Percentiles rank a stretch among this genome's conserved stretches.
These are phyloP conservation scores for Tribolium castaneum DNA, from an alignment of 1,140 invertebrate genomes.

Conservation along the genomic window DNA sequence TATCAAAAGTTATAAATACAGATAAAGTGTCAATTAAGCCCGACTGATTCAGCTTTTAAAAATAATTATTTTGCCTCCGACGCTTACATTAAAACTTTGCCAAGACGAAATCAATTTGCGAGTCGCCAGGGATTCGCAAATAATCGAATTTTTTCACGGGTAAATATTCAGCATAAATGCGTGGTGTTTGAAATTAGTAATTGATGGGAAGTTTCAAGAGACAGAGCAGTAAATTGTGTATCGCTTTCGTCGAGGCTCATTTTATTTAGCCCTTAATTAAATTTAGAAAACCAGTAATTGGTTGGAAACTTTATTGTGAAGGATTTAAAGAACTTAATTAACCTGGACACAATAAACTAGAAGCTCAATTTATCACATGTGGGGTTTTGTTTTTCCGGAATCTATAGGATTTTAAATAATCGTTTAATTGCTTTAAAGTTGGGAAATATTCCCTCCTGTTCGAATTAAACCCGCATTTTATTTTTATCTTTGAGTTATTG, in stretches of 20 bases:
- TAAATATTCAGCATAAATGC: too few relatives aligned
- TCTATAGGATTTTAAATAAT: constrained; percentile 24
- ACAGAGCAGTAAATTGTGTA: neutral
- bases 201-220: neutral
- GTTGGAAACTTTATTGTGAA: constrained; percentile 9
- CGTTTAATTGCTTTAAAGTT: neutral
- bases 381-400: neutral
- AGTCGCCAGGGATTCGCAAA: neutral
- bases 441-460: neutral
- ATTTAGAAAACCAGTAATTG: constrained; percentile 1
- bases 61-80: constrained; percentile 3
- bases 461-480: neutral
- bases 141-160: neutral
- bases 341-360: constrained; percentile 20
- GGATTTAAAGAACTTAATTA: constrained; percentile 32
- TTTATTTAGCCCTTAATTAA: constrained; percentile 1
- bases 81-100: neutral
- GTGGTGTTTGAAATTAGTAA: neutral
- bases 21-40: constrained; percentile 2
- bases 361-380: constrained; percentile 14
- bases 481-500: constrained; percentile 4
- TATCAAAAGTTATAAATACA: neutral
- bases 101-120: neutral
- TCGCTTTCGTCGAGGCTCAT: neutral
- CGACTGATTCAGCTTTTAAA: constrained; percentile 1